phyloP scores from a whole-genome alignment of 2,113 vertebrate species.

The Marmota monax region DNA sequence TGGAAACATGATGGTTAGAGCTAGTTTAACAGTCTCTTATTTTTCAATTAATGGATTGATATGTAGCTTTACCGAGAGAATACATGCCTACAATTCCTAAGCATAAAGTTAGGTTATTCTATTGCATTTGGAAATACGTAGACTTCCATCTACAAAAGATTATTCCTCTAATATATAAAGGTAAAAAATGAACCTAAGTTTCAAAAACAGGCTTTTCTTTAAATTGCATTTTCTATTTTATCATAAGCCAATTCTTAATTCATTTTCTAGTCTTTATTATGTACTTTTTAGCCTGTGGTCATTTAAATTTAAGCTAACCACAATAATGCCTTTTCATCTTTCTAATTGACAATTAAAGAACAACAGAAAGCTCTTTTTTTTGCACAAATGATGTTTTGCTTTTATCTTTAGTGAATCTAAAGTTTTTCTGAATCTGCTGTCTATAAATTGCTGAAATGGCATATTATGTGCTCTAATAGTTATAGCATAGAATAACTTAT shows the following conservation, averaged over 20 bases:
- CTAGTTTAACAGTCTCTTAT: background rate
- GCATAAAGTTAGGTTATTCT: background rate
- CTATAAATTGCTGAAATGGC: constrained; percentile 30
- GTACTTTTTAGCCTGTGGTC: background rate
- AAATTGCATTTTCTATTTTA: constrained; percentile 2
- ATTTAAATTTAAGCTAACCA: constrained; percentile 32
- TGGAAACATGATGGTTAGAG: constrained; percentile 9
- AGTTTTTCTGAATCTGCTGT: constrained; percentile 29
- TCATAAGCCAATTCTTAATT: constrained; percentile 3
- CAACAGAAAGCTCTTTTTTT: background rate
- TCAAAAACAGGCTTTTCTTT: background rate
- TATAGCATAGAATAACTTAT: constrained; percentile 3
- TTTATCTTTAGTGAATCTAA: constrained; percentile 42
- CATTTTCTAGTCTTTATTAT: background rate
- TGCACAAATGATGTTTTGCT: constrained; percentile 3
- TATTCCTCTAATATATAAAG: background rate
- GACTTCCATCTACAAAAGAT: background rate
- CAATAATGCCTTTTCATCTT: constrained; percentile 32
- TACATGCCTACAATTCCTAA: background rate
- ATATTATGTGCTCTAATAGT: constrained; percentile 29
- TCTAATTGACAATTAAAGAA: background rate
- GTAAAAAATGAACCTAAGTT: constrained; percentile 20
- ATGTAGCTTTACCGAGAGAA: constrained; percentile 24
- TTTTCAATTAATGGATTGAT: background rate
- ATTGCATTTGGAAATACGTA: constrained; percentile 28